Base-by-base conservation (phyloP, 2,888 invertebrate species). In the Sclerodermus sp. region DNA sequence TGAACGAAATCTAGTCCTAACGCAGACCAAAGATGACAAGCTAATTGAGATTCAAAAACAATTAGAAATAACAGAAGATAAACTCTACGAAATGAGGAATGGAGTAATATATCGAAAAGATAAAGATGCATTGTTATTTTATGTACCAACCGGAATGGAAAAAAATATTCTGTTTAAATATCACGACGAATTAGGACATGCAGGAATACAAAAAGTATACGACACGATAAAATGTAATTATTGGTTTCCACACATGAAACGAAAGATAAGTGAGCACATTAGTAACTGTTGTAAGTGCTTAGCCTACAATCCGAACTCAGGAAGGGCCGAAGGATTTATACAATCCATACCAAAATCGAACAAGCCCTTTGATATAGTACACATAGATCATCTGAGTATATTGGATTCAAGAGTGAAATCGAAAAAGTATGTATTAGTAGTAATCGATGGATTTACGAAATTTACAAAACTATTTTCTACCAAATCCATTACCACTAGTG, bases 151-250 rank as follows among this genome's bases (percentile, higher is more conserved):
- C 1, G 34, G 6, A 6, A 56, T 60, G 53, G 59, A 58, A 9
- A 32, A 13, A 2, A 56, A 41, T 9, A 40, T 63, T 2, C 34
- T 60, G 1, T 40, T 38, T 12, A 51, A 50, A 16, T 62, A 59
- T 32, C 58, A 62, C 34, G 56, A 64, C 31, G 50, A 55, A 12
- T 42, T 60, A 41, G 57, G 61, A 2, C 58, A 64, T 16, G 18
- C 55, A 1, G 60, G 51, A 0, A 2, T 46, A 0, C 61, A 60
- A 2, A 67, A 64, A 29, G 55, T 57, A 0, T 18, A 46, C 1
- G 49, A 43, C 1, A 47, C 38, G 16, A 57, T 62, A 5, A 1
- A n/a, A 18, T 8, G 34, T n/a, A 49, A 1, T 1, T 61, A 57
- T 45, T 59, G 55, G 57, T 59, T 59, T 31, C 57, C 55, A 0